Evolutionary conservation across 2,113 vertebrate genomes (phyloP), one percentile per base, ranked within the genome.

Genomic region (Noctilio leporinus): DNA sequence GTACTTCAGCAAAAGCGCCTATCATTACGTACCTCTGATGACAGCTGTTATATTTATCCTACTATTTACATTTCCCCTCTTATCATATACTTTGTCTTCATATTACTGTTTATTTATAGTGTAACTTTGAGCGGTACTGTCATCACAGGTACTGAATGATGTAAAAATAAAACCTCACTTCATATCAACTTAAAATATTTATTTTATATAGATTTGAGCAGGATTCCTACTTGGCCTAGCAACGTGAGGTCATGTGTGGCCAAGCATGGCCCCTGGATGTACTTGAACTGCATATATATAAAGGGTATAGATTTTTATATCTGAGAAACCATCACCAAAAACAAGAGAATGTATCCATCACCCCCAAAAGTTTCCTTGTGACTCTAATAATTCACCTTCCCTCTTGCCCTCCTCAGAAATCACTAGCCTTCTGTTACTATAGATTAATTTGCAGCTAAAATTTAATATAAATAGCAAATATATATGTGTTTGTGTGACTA

Each of bases 41-140:
- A 92, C 38, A 85, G 88, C 65, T 53, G 80, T 5, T 75, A 77
- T 30, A 81, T 45, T 95, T 84, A 95, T 88, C 81, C 64, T 55
- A 28, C 70, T 49, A 24, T 72, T 57, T 77, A 73, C 28, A 78
- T 70, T 55, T 53, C 53, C 24, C 59, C 22, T 92, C 49, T 89
- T 64, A 93, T 17, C 64, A 65, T 33, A 83, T 24, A 65, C 43
- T 43, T 53, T 72, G n/a, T 92, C 86, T 67, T 85, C 86, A 86
- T 19, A 65, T 69, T 49, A 19, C 22, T 55, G 20, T 69, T 81
- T 90, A 83, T 87, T 95, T 77, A 62, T 12, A 76, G 40, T 30
- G 22, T 35, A 30, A 43, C 22, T 93, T 83, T 51, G 7, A 91
- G 65, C 3, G 24, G 47, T 26, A 57, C 49, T 81, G 72, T 92